Percentiles rank a stretch among this genome's conserved stretches.
Conservation (phyloP, 2,888 invertebrate genomes). For the Leptarthrus brevirostris region DNA sequence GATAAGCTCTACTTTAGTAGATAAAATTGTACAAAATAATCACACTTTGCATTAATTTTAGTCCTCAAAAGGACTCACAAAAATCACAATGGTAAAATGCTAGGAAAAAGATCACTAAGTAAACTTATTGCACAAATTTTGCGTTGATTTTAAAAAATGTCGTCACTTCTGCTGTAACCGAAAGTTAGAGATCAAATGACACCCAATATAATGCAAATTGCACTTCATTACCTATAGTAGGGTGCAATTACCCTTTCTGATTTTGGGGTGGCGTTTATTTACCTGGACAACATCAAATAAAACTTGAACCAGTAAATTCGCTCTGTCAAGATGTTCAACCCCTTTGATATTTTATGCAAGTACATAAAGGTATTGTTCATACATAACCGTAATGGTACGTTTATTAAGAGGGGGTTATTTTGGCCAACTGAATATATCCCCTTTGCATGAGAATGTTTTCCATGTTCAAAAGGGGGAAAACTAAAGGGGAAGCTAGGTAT, state of each 20-base stretch:
- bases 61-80: slow-evolving; percentile 16
- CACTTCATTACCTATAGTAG: not conserved
- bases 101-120: not conserved
- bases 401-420: no score
- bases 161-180: not conserved
- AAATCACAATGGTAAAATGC: not conserved
- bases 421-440: no score
- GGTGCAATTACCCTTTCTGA: not conserved
- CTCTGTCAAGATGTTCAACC: slow-evolving; percentile 16
- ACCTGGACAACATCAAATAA: not conserved
- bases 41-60: not conserved
- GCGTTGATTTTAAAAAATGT: not conserved
- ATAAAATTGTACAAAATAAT: not conserved
- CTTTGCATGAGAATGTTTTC: no score
- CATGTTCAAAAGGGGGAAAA: no score
- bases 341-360: not conserved
- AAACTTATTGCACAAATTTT: slow-evolving; percentile 15
- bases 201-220: not conserved
- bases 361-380: no score
- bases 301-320: not conserved
- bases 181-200: slow-evolving; percentile 23
- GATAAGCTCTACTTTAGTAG: not conserved
- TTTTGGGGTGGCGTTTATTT: no score
- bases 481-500: no score
- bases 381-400: no score